Percentiles rank a stretch among this genome's conserved stretches.
phyloP scores from a whole-genome alignment of 2,797 vertebrate species.

The Scyliorhinus canicula region DNA sequence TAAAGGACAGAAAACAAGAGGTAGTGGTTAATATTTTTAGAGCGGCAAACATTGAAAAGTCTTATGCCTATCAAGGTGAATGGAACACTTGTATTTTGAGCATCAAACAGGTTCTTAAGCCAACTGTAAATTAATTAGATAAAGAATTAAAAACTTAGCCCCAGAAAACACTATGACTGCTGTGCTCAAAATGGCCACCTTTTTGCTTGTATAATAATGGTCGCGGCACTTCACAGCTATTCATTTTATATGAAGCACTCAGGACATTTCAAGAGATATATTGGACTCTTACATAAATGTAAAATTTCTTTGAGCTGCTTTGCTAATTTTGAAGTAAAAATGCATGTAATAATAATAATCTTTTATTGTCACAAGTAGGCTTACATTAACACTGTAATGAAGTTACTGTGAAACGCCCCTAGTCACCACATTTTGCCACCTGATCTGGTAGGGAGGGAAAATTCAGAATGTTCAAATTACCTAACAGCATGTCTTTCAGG shows the following conservation, averaged over 20 bases:
- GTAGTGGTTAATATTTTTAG: background rate
- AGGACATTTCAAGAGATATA: background rate
- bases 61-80: background rate
- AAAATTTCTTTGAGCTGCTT: background rate
- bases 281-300: background rate
- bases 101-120: background rate
- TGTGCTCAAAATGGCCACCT: background rate
- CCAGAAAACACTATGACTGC: background rate
- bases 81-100: background rate
- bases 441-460: too few species aligned
- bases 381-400: too few species aligned
- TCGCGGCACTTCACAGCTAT: too few species aligned
- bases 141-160: background rate
- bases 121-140: background rate
- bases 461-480: too few species aligned
- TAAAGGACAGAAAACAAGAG: background rate
- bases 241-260: background rate
- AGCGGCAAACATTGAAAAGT: background rate
- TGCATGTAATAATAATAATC: too few species aligned
- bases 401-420: too few species aligned
- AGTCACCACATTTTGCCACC: too few species aligned
- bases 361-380: too few species aligned
- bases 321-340: background rate
- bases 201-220: background rate
- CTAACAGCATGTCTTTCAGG: too few species aligned